A percentile compares a stretch with the other conserved stretches of the same genome.
Evolutionary conservation across 2,113 vertebrate species (phyloP).

Genomic region (Oenanthe melanoleuca): DNA sequence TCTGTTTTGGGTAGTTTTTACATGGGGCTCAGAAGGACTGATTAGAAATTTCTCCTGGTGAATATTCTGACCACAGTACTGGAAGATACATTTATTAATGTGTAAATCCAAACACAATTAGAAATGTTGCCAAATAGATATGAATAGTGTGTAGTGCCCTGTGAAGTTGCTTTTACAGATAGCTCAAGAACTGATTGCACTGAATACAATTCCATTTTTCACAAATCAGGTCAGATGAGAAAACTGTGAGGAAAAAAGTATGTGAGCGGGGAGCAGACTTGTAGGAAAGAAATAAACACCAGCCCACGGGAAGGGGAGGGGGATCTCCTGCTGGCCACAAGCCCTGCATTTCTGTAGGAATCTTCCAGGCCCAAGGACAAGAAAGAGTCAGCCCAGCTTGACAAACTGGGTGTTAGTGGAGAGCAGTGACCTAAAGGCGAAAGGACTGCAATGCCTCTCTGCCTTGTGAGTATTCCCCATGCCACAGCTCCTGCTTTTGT

Average conservation of each 20-base stretch:
- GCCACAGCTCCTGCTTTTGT: slow-evolving; percentile 38
- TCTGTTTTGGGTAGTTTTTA: background rate
- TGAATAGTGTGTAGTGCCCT: background rate
- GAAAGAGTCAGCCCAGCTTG: slow-evolving; percentile 38
- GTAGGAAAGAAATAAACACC: slow-evolving; percentile 43
- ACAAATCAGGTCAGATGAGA: slow-evolving; percentile 32
- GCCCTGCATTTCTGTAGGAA: background rate
- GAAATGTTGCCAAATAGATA: background rate
- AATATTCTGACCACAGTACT: background rate
- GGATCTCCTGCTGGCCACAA: slow-evolving; percentile 11
- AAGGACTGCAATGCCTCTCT: slow-evolving; percentile 18
- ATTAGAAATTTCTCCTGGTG: background rate
- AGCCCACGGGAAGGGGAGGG: background rate
- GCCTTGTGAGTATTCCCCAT: slow-evolving; percentile 17
- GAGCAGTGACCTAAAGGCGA: slow-evolving; percentile 9
- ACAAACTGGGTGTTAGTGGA: slow-evolving; percentile 53
- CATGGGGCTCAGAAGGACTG: background rate
- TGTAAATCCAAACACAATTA: background rate
- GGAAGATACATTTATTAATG: background rate
- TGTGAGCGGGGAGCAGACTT: background rate
- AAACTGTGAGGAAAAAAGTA: slow-evolving; percentile 10
- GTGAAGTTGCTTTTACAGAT: background rate
- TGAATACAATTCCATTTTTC: background rate
- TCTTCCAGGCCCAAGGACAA: slow-evolving; percentile 26
- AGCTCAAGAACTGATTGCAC: background rate